Evolutionary conservation across 1,140 invertebrate genomes (phyloP).

Genomic region (Brachionus koreanus): DNA sequence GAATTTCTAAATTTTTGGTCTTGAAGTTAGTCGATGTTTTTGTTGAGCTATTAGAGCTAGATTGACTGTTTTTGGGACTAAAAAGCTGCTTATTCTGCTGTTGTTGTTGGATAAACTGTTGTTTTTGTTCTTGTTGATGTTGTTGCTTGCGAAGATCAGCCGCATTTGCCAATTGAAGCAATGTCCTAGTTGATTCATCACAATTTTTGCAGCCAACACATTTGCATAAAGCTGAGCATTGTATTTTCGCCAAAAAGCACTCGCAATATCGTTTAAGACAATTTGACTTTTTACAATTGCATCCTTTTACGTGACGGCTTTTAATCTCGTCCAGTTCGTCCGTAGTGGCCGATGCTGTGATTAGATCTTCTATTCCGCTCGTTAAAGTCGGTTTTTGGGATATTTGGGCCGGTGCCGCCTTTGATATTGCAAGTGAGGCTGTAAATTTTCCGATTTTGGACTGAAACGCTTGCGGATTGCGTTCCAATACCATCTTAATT

Average conservation of each 20-base stretch:
- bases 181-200: constrained; percentile 65
- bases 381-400: background rate
- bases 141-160: constrained; percentile 67
- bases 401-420: background rate
- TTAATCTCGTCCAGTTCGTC: constrained; percentile 20
- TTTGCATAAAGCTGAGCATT: constrained; percentile 92
- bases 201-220: constrained; percentile 95
- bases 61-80: background rate
- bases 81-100: background rate
- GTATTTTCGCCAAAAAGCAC: constrained; percentile 99
- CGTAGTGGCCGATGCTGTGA: background rate
- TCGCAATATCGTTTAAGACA: constrained; percentile 99
- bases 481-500: constrained; percentile 82
- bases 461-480: constrained; percentile 90
- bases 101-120: background rate
- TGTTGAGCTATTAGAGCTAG: background rate
- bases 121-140: constrained; percentile 50
- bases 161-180: constrained; percentile 68
- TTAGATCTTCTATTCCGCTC: constrained; percentile 12
- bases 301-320: constrained; percentile 88
- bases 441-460: constrained; percentile 86
- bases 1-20: background rate
- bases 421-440: background rate
- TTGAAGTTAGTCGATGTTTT: background rate
- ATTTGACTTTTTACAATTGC: constrained; percentile 95